Percentiles rank a stretch among this genome's conserved stretches.
These are phyloP conservation scores for Narcine bancroftii DNA, from an alignment of 2,113 vertebrate species.

Conservation along the genomic window DNA sequence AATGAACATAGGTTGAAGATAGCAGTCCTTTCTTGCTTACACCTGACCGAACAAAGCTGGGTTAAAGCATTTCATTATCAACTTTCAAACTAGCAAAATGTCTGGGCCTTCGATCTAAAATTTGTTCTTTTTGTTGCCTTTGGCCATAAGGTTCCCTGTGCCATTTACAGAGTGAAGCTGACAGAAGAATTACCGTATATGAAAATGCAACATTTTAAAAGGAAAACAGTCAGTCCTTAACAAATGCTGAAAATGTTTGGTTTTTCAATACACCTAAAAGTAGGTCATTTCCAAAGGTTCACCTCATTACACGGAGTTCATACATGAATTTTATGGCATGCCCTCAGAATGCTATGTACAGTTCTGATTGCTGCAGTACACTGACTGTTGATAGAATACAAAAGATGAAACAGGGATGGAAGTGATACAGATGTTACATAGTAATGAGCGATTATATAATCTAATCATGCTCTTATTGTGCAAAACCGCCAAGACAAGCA, in stretches of 20 bases:
- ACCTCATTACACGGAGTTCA: slow-evolving; percentile 47
- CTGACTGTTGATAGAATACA: not conserved
- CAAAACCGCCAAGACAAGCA: not conserved
- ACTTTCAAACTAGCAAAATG: not conserved
- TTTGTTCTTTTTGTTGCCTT: slow-evolving; percentile 45
- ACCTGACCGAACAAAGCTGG: not conserved
- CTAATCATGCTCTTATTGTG: not conserved
- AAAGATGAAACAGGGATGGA: not conserved
- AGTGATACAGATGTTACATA: not conserved
- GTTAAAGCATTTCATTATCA: not conserved
- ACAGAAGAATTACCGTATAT: slow-evolving; percentile 66
- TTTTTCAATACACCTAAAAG: slow-evolving; percentile 63
- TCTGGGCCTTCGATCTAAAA: not conserved
- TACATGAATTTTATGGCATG: not conserved
- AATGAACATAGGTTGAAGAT: not conserved
- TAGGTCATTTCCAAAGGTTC: slow-evolving; percentile 61
- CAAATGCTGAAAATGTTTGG: slow-evolving; percentile 63
- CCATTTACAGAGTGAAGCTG: slow-evolving; percentile 39
- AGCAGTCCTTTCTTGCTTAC: not conserved
- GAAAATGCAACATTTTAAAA: slow-evolving; percentile 61
- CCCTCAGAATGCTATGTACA: not conserved
- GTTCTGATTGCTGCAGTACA: not conserved
- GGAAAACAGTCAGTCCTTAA: slow-evolving; percentile 59
- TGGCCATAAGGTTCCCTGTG: slow-evolving; percentile 48
- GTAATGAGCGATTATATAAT: not conserved